Evolutionary conservation across 53 echinoderm and acorn worm species (phyloP).

Genomic region (Paracentrotus lividus): DNA sequence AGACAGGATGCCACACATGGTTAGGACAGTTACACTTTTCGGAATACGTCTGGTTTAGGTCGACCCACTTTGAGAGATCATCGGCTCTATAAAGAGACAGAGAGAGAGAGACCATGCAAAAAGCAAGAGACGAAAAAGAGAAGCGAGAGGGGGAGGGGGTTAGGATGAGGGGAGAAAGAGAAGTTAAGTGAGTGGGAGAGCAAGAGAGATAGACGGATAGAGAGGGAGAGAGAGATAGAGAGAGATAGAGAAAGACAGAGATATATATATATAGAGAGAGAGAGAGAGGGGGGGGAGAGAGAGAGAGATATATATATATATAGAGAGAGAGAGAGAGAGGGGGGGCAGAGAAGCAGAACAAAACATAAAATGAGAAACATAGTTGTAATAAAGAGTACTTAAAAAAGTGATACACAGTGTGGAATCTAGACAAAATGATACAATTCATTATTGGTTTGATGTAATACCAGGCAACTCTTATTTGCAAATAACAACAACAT

Average conservation of each 20-base stretch:
- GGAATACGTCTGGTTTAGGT: slow-evolving; percentile 55
- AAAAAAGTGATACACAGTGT: no score
- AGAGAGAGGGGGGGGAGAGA: background rate
- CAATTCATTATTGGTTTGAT: no score
- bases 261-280: no score
- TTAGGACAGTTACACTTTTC: slow-evolving; percentile 56
- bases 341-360: background rate
- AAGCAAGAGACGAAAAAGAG: no score
- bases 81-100: background rate
- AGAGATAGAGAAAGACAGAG: background rate
- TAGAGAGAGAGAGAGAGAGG: background rate
- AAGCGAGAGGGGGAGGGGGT: background rate
- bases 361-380: no score
- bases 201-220: no score
- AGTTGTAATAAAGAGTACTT: no score
- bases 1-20: slow-evolving; percentile 73
- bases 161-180: no score
- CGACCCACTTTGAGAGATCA: slow-evolving; percentile 57
- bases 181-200: no score
- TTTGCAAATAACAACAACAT: no score
- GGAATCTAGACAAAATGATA: no score
- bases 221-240: background rate
- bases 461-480: no score
- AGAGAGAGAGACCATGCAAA: background rate
- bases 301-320: background rate